These are phyloP conservation scores for Oxycera nigricornis DNA, from an alignment of 2,888 invertebrate genomes.

Conservation along the genomic window DNA sequence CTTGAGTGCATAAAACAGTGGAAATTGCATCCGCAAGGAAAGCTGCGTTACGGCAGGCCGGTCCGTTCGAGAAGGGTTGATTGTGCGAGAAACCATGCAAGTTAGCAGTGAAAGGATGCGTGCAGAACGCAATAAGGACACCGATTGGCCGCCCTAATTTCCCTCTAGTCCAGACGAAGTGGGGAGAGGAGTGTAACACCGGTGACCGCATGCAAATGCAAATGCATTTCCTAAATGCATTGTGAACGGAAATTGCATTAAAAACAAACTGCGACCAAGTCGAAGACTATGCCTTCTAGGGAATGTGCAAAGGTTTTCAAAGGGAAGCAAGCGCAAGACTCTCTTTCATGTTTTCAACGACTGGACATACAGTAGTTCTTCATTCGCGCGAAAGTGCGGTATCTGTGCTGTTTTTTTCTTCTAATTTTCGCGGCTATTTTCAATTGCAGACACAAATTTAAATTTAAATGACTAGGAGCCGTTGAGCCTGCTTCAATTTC, in stretches of 20 bases:
- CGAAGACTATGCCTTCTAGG: background rate
- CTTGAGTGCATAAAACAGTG: background rate
- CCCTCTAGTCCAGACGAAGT: background rate
- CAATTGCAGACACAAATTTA: no score
- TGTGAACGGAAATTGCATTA: background rate
- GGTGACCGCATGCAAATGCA: slow-evolving; percentile 11
- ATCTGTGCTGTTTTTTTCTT: background rate
- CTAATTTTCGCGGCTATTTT: slow-evolving; percentile 12
- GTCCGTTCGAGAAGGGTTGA: background rate
- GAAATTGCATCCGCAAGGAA: background rate
- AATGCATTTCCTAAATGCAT: slow-evolving; percentile 16
- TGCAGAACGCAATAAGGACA: background rate
- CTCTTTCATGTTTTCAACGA: background rate
- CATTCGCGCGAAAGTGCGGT: background rate
- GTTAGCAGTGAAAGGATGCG: background rate
- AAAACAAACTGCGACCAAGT: background rate
- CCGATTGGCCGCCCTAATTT: background rate
- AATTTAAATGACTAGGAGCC: no score
- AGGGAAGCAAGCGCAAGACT: background rate
- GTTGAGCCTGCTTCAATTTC: no score
- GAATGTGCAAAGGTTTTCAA: no score
- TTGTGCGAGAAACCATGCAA: background rate
- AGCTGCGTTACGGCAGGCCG: slow-evolving; percentile 12
- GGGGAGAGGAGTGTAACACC: background rate
- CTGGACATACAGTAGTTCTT: slow-evolving; percentile 8